Percentiles rank a stretch among this genome's conserved stretches.
phyloP scores from a whole-genome alignment of 2,888 invertebrate genomes.

The Pachliopta kotzebuea region DNA sequence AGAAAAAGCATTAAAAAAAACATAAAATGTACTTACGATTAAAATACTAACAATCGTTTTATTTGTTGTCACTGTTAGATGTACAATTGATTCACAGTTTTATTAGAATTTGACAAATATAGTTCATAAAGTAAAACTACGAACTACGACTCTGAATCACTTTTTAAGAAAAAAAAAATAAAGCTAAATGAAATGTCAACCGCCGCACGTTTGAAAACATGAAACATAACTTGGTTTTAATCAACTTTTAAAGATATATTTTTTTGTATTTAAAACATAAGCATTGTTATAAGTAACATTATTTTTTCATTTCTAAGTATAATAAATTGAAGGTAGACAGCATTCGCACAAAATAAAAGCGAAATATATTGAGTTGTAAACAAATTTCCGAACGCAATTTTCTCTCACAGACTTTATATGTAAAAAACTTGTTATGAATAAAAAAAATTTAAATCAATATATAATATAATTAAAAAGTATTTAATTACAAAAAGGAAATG shows the following conservation, averaged over 20 bases:
- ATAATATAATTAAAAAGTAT: too few relatives aligned
- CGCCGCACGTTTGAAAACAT: conserved; percentile 22
- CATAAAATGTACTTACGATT: conserved; percentile 18
- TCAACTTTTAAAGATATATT: background rate
- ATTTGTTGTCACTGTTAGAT: conserved; percentile 31
- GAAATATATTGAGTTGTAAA: too few relatives aligned
- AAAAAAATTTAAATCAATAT: too few relatives aligned
- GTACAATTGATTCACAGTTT: conserved; percentile 37
- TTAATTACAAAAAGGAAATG: too few relatives aligned
- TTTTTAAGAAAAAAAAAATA: conserved; percentile 34
- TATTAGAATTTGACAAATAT: conserved; percentile 39
- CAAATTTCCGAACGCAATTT: too few relatives aligned
- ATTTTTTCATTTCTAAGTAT: too few relatives aligned
- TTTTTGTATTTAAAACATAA: too few relatives aligned
- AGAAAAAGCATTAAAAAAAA: conserved; percentile 16
- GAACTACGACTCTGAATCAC: conserved; percentile 55
- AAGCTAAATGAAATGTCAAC: conserved; percentile 27
- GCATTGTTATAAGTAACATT: too few relatives aligned
- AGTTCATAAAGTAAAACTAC: conserved; percentile 44
- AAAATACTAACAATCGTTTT: conserved; percentile 10
- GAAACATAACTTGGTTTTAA: background rate
- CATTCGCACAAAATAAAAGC: too few relatives aligned
- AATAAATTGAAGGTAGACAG: too few relatives aligned
- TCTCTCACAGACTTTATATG: too few relatives aligned
- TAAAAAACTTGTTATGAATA: too few relatives aligned